These are phyloP conservation scores for Andrena haemorrhoa DNA, from an alignment of 2,888 invertebrate genomes.

Conservation along the genomic window DNA sequence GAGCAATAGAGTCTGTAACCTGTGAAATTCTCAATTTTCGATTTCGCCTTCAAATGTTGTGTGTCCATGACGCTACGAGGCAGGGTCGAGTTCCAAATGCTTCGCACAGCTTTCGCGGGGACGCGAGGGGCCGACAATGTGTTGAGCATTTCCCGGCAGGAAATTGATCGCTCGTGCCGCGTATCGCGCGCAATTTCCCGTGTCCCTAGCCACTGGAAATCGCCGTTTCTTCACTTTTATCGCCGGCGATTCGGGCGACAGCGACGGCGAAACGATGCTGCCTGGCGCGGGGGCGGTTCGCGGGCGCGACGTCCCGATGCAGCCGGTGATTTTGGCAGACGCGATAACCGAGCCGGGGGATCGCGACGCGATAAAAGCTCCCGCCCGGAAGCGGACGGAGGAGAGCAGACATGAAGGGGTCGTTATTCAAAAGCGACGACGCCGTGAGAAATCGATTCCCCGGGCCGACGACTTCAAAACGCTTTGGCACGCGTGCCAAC, in stretches of 20 bases:
- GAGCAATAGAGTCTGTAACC: no score
- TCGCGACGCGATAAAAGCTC: slow-evolving; percentile 67
- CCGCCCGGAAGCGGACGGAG: slow-evolving; percentile 59
- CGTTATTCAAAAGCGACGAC: slow-evolving; percentile 71
- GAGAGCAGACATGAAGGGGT: slow-evolving; percentile 30
- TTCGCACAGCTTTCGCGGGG: background rate
- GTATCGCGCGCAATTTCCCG: slow-evolving; percentile 31
- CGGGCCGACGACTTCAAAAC: slow-evolving; percentile 63
- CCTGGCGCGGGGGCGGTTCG: slow-evolving; percentile 55
- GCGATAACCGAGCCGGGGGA: slow-evolving; percentile 49
- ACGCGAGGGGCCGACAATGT: background rate
- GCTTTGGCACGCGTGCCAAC: slow-evolving; percentile 74
- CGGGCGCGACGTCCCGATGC: slow-evolving; percentile 48
- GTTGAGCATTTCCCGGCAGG: background rate
- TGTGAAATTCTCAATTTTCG: no score
- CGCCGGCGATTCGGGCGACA: slow-evolving; percentile 68
- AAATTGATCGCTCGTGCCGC: slow-evolving; percentile 40
- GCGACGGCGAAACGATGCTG: slow-evolving; percentile 31
- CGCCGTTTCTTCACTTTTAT: slow-evolving; percentile 60
- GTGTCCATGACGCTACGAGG: background rate
- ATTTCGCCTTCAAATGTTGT: no score
- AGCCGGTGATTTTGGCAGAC: slow-evolving; percentile 70
- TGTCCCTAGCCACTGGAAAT: slow-evolving; percentile 25
- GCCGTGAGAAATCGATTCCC: slow-evolving; percentile 76
- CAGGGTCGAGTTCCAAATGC: background rate